Evolutionary conservation across 2,888 invertebrate species (phyloP), one percentile per base, ranked within the genome.

Genomic region (Agonopterix alstromeriana): DNA sequence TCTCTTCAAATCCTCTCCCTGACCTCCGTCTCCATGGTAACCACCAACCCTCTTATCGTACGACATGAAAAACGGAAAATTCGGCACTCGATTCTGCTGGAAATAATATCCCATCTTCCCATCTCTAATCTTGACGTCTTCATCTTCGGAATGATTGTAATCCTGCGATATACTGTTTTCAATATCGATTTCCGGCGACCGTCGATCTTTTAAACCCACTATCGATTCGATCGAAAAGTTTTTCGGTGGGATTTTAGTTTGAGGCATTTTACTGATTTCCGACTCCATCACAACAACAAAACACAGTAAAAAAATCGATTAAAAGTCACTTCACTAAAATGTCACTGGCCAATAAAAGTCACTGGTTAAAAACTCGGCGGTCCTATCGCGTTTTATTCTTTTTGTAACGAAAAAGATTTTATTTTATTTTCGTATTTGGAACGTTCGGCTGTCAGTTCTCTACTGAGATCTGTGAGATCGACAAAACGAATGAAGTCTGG

Each of bases 141-240:
- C 85, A 4, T 86, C 85, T 42, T 84, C 85, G 0, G 82, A 81
- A 17, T 73, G 70, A 8, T 63, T 65, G 48, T 78, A 86, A 53
- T 87, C 86, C 52, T 82, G 80, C 0, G 80, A 77, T 14, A 86
- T 80, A 9, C 73, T 79, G 27, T 78, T 86, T 46, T 88, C 88
- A 0, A 88, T 87, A 67, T 88, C 88, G 60, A 88, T 88, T 56
- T 86, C 88, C 0, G 87, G 88, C 1, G 85, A 85, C 47, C 84
- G 63, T 1, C 81, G 61, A 11, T 82, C 75, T 49, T 65, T 80
- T 3, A 87, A 57, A 0, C 89, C 89, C 0, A 92, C 92, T 46
- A 92, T 85, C 36, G 92, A 91, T 73, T 92, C 92, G n/a, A 92
- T 92, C 0, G 91, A 91, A 65, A 92, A 92, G 50, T 92, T 91